phyloP scores from a whole-genome alignment of 2,888 invertebrate species.

The Drepana falcataria region DNA sequence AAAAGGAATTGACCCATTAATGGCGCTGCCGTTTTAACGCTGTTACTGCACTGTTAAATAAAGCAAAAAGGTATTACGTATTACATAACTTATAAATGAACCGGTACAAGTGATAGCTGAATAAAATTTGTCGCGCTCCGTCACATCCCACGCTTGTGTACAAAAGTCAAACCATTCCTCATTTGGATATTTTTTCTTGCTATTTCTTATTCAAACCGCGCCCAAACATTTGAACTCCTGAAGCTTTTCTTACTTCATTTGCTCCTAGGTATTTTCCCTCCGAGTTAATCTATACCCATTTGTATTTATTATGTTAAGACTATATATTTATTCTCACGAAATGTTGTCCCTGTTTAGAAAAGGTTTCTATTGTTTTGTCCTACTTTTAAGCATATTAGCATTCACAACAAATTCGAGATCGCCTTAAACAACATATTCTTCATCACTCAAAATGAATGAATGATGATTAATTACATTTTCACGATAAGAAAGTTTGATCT shows the following conservation, averaged over 20 bases:
- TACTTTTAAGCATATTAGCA: neutral
- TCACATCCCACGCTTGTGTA: constrained; percentile 10
- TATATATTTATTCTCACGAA: neutral
- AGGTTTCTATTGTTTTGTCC: neutral
- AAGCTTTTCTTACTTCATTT: constrained; percentile 20
- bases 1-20: too few species aligned
- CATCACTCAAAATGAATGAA: too few species aligned
- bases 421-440: too few species aligned
- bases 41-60: too few species aligned
- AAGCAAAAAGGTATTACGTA: neutral
- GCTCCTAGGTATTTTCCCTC: constrained; percentile 15
- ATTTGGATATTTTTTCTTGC: constrained; percentile 22
- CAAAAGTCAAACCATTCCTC: constrained; percentile 20
- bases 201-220: constrained; percentile 15
- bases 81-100: constrained; percentile 11
- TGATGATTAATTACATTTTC: too few species aligned
- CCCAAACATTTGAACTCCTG: constrained; percentile 21
- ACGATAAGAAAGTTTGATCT: too few species aligned
- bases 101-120: constrained; percentile 13
- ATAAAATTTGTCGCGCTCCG: constrained; percentile 16
- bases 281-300: constrained; percentile 17
- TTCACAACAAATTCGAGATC: too few species aligned
- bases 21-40: too few species aligned
- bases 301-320: constrained; percentile 10
- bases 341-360: neutral